phyloP scores from a whole-genome alignment of 2,113 vertebrate species.

The Recurvirostra avosetta region DNA sequence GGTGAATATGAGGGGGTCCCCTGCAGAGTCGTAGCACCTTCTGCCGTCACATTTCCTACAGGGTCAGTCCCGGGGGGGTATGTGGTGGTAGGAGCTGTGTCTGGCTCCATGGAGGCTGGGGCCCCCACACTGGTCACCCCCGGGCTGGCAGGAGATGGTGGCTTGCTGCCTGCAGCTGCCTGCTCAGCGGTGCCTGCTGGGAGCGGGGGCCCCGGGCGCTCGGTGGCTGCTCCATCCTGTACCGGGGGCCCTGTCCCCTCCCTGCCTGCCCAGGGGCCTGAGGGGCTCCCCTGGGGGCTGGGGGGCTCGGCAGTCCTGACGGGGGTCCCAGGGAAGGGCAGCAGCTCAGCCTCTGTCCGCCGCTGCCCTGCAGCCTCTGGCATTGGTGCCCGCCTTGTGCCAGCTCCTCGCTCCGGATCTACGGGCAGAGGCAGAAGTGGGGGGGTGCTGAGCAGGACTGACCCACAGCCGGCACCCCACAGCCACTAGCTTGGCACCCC shows the following conservation, averaged over 20 bases:
- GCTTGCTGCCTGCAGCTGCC: neutral
- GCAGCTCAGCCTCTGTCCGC: neutral
- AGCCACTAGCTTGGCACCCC: accelerated
- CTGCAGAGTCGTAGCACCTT: accelerated
- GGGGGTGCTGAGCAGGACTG: neutral
- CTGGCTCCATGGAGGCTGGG: accelerated
- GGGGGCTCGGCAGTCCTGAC: accelerated
- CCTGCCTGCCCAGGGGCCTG: neutral
- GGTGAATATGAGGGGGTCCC: accelerated
- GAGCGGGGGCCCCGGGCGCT: accelerated
- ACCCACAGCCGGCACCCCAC: neutral
- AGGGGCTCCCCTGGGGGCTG: neutral
- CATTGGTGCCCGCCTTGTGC: accelerated
- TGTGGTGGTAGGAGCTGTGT: accelerated
- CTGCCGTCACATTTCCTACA: accelerated
- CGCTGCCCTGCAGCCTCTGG: accelerated
- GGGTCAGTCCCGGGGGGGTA: neutral
- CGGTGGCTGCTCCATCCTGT: accelerated
- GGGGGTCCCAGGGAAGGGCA: neutral
- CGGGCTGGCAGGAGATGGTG: accelerated
- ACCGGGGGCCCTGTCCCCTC: accelerated
- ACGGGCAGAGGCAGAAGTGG: neutral
- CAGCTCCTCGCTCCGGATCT: neutral
- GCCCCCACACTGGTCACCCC: neutral
- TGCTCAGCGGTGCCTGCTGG: accelerated